Percentiles rank a stretch among this genome's conserved stretches.
phyloP scores from a whole-genome alignment of 2,113 vertebrate species.

The Heloderma charlesbogerti region DNA sequence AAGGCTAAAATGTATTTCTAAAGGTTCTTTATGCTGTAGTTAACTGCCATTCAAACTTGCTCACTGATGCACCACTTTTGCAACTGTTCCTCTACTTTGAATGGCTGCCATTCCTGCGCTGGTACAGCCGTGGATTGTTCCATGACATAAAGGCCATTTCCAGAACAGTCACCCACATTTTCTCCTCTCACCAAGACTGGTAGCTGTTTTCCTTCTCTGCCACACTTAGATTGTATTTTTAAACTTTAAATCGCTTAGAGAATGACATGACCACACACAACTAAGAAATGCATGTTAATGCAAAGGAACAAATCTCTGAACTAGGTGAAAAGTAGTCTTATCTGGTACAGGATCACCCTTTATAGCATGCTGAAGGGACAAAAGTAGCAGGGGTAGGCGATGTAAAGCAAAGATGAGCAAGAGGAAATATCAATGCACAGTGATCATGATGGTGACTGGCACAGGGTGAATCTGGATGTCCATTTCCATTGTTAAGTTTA shows the following conservation, averaged over 20 bases:
- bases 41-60: not conserved
- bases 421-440: not conserved
- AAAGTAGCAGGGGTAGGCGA: not conserved
- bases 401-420: not conserved
- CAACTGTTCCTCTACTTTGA: not conserved
- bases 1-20: constrained; percentile 59
- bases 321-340: not conserved
- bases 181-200: not conserved
- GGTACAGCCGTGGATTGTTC: not conserved
- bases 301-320: not conserved
- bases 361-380: not conserved
- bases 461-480: not conserved
- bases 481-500: not conserved
- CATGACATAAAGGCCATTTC: not conserved
- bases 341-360: not conserved
- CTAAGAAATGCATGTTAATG: not conserved
- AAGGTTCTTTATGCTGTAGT: constrained; percentile 11
- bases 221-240: not conserved
- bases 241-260: not conserved
- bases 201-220: not conserved
- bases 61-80: not conserved
- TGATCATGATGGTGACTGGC: not conserved
- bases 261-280: not conserved
- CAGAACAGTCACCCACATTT: not conserved
- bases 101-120: not conserved